Conservation (phyloP, 1,140 invertebrate species). For the Anthonomus grandis region DNA sequence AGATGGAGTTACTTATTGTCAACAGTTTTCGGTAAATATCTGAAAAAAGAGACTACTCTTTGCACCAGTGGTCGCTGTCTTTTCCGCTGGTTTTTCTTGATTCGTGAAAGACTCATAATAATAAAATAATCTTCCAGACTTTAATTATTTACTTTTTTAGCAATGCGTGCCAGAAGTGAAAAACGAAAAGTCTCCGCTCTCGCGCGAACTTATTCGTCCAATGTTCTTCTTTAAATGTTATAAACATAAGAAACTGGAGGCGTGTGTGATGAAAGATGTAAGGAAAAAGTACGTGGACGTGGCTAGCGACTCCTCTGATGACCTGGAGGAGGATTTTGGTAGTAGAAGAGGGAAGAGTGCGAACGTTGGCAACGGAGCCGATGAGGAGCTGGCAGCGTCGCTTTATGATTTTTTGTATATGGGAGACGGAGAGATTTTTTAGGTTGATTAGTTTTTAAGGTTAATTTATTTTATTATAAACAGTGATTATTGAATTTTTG, state of each 20-base stretch:
- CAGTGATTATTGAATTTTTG: too few species aligned
- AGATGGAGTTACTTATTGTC: constrained; percentile 61
- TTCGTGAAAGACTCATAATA: background rate
- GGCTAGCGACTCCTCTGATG: constrained; percentile 55
- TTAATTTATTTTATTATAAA: too few species aligned
- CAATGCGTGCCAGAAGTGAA: constrained; percentile 64
- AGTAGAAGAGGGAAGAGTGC: constrained; percentile 44
- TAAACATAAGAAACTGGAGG: constrained; percentile 67
- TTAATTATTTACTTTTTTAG: constrained; percentile 48
- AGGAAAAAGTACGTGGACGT: constrained; percentile 55
- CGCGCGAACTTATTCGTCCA: constrained; percentile 59
- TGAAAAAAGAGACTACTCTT: too few species aligned
- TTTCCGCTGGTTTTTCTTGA: too few species aligned
- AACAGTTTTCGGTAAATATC: constrained; percentile 59
- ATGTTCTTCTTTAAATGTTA: constrained; percentile 70
- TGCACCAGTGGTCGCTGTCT: too few species aligned
- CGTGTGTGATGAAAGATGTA: constrained; percentile 66
- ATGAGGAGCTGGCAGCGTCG: constrained; percentile 53
- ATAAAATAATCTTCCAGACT: background rate
- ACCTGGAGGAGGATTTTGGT: constrained; percentile 53
- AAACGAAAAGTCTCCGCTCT: constrained; percentile 57
- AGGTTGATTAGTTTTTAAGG: too few species aligned
- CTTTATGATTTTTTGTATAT: constrained; percentile 58
- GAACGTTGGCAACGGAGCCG: constrained; percentile 37
- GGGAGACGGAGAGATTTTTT: too few species aligned